A percentile compares a stretch with the other conserved stretches of the same genome.
phyloP scores from a whole-genome alignment of 2,113 vertebrate genomes.

The Gnathonemus longibarbis region DNA sequence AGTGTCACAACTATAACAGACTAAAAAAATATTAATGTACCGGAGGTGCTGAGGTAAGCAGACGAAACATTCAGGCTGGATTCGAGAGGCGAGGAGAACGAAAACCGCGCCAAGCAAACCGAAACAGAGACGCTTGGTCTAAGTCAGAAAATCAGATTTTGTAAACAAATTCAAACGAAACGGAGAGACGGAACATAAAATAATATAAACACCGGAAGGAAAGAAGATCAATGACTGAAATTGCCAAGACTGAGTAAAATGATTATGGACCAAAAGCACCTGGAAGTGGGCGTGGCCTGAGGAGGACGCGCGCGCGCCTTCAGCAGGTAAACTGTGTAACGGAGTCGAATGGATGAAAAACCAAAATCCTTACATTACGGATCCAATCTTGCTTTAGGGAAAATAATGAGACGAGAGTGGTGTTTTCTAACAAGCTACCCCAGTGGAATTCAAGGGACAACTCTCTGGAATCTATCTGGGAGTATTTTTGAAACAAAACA shows the following conservation, averaged over 20 bases:
- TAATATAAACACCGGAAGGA: neutral
- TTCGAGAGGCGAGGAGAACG: neutral
- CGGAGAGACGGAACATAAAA: neutral
- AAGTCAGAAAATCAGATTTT: neutral
- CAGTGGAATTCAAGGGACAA: neutral
- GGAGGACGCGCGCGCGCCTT: neutral
- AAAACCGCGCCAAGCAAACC: neutral
- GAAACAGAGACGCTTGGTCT: neutral
- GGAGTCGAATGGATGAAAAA: conserved; percentile 25
- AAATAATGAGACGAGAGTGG: conserved; percentile 40
- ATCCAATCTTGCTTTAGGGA: conserved; percentile 54
- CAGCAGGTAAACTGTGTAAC: neutral
- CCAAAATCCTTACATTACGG: conserved; percentile 45
- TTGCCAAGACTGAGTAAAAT: neutral
- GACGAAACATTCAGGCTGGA: neutral
- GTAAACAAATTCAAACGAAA: neutral
- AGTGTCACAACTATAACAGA: conserved; percentile 49
- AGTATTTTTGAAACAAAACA: neutral
- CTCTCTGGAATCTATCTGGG: neutral
- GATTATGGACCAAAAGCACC: neutral
- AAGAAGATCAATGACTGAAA: neutral
- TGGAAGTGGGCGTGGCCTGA: neutral
- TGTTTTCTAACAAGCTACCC: neutral
- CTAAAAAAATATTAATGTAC: neutral
- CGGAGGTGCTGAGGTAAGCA: neutral